These are phyloP conservation scores for Nesogale talazaci DNA, from an alignment of 2,113 vertebrate genomes.

Conservation along the genomic window DNA sequence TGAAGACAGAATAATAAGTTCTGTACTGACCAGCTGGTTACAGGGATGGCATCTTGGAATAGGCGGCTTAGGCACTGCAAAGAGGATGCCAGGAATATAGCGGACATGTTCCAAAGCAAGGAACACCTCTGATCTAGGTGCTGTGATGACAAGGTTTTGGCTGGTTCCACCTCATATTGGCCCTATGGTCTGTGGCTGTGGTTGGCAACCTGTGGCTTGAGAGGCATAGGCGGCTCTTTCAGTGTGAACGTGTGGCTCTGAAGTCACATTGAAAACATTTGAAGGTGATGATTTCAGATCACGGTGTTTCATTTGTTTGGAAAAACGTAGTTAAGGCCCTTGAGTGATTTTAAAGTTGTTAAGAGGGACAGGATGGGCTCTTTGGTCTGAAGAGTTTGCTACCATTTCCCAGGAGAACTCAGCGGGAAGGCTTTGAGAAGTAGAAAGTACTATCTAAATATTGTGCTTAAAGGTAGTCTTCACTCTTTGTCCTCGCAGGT, in stretches of 20 bases:
- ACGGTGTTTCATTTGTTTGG: too few relatives aligned
- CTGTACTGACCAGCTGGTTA: neutral
- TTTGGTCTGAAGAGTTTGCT: neutral
- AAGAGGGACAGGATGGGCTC: too few relatives aligned
- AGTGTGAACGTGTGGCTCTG: too few relatives aligned
- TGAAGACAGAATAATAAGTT: neutral
- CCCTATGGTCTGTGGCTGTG: neutral
- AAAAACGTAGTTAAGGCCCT: too few relatives aligned
- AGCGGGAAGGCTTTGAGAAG: neutral
- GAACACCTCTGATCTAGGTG: neutral
- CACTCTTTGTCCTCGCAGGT: neutral
- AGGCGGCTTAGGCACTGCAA: neutral
- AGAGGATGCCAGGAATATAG: neutral
- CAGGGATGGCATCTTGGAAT: rapidly evolving
- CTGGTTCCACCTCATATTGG: neutral
- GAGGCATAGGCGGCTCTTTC: too few relatives aligned
- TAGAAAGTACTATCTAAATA: neutral
- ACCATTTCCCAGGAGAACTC: neutral
- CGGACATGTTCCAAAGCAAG: too few relatives aligned
- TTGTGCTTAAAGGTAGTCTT: neutral
- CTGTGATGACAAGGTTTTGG: neutral
- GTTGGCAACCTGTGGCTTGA: too few relatives aligned
- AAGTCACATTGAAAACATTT: too few relatives aligned
- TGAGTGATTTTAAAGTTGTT: too few relatives aligned
- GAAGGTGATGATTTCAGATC: too few relatives aligned